Conservation (phyloP, 2,113 vertebrate species). For the Catharus fuscescens region DNA sequence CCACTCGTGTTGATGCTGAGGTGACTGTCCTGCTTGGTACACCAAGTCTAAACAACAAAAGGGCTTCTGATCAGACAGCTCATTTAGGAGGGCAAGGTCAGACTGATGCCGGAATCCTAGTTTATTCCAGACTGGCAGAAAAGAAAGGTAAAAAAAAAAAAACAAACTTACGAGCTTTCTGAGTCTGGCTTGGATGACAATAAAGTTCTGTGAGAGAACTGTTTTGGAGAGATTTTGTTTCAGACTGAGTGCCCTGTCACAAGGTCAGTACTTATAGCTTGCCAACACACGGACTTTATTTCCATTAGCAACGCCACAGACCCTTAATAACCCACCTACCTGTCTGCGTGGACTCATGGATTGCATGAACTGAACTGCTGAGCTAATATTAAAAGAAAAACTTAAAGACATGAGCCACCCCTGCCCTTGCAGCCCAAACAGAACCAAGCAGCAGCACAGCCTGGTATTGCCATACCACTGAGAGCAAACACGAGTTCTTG, state of each 20-base stretch:
- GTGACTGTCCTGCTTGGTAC: neutral
- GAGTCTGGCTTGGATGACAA: conserved; percentile 8
- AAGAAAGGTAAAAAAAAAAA: neutral
- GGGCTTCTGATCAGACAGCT: neutral
- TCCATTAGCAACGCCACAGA: conserved; percentile 2
- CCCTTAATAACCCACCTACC: neutral
- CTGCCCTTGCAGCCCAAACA: neutral
- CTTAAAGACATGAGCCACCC: neutral
- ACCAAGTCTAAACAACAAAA: conserved; percentile 14
- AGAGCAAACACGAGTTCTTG: neutral
- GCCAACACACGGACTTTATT: conserved; percentile 18
- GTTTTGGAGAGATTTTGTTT: conserved; percentile 43
- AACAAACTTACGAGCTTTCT: neutral
- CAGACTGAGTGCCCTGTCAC: conserved; percentile 7
- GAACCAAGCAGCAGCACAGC: neutral
- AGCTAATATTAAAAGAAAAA: neutral
- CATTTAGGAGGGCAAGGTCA: conserved; percentile 7
- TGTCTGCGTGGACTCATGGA: rapidly evolving
- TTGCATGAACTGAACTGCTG: neutral
- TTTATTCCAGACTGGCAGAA: neutral
- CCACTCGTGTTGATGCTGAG: neutral
- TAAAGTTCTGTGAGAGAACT: conserved; percentile 5
- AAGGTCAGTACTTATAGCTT: conserved; percentile 8
- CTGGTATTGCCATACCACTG: neutral
- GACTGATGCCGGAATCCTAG: neutral